These are phyloP conservation scores for Deilephila elpenor DNA, from an alignment of 2,888 invertebrate genomes.

Conservation along the genomic window DNA sequence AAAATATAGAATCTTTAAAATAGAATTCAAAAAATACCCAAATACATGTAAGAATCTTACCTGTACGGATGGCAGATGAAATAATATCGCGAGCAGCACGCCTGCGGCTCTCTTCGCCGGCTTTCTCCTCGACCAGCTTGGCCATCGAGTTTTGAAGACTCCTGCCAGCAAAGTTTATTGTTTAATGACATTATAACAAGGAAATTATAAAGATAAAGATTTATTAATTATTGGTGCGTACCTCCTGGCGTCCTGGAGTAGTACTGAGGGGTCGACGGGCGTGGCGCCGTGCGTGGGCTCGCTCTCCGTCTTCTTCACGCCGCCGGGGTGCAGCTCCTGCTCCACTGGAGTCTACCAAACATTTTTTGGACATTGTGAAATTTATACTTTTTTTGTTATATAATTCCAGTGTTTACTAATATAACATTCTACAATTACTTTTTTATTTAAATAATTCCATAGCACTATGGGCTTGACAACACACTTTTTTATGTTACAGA, in stretches of 20 bases:
- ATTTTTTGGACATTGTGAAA: background rate
- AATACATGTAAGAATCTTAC: conserved; percentile 47
- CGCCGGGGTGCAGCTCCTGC: conserved; percentile 58
- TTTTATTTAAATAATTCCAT: too few relatives aligned
- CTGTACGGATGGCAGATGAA: conserved; percentile 87
- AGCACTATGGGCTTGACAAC: background rate
- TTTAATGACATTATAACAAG: too few relatives aligned
- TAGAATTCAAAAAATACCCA: background rate
- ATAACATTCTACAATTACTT: too few relatives aligned
- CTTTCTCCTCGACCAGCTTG: conserved; percentile 81
- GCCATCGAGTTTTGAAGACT: conserved; percentile 88
- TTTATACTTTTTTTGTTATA: too few relatives aligned
- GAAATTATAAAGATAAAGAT: too few relatives aligned
- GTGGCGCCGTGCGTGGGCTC: conserved; percentile 81
- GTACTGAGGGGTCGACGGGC: conserved; percentile 75
- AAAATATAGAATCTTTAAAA: too few relatives aligned
- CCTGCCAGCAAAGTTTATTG: conserved; percentile 50
- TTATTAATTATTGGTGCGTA: conserved; percentile 36
- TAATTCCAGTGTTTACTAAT: too few relatives aligned
- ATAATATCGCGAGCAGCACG: conserved; percentile 90
- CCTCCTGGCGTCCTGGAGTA: conserved; percentile 85
- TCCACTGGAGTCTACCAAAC: conserved; percentile 53
- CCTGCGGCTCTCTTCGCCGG: conserved; percentile 79
- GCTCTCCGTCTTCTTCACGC: conserved; percentile 81
- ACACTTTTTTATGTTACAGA: background rate